Conservation (phyloP, 2,888 invertebrate species). For the Dastarcus helophoroides region DNA sequence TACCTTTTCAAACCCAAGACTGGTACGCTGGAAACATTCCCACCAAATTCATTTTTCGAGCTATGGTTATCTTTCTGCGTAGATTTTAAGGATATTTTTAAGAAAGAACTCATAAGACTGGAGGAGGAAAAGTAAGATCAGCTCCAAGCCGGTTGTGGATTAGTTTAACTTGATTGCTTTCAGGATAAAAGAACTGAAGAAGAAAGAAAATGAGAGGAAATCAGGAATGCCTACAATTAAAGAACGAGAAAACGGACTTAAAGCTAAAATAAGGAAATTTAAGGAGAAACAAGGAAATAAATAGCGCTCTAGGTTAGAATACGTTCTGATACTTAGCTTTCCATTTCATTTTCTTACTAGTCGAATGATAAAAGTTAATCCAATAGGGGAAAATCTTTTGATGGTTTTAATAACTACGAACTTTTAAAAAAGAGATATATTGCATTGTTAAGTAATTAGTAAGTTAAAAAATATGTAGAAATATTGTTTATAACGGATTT, state of each 20-base stretch:
- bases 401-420: too few species aligned
- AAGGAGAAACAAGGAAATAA: slow-evolving; percentile 23
- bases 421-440: too few species aligned
- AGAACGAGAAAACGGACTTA: slow-evolving; percentile 53
- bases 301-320: slow-evolving; percentile 1
- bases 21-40: slow-evolving; percentile 56
- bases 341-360: too few species aligned
- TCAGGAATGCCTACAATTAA: slow-evolving; percentile 42
- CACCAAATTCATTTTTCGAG: slow-evolving; percentile 83
- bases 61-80: slow-evolving; percentile 82
- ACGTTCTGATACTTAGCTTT: too few species aligned
- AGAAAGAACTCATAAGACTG: slow-evolving; percentile 76
- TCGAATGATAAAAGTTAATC: too few species aligned
- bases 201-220: slow-evolving; percentile 45
- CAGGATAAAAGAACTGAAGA: slow-evolving; percentile 51
- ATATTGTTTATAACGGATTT: too few species aligned
- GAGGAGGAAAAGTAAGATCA: slow-evolving; percentile 66
- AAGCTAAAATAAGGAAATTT: slow-evolving; percentile 51
- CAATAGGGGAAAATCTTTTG: too few species aligned
- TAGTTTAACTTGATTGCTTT: slow-evolving; percentile 19
- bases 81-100: slow-evolving; percentile 93
- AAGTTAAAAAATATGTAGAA: too few species aligned
- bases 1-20: slow-evolving; percentile 79
- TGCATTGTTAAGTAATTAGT: too few species aligned
- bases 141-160: slow-evolving; percentile 2